These are phyloP conservation scores for Andrena camellia DNA, from an alignment of 2,888 invertebrate species.

Conservation along the genomic window DNA sequence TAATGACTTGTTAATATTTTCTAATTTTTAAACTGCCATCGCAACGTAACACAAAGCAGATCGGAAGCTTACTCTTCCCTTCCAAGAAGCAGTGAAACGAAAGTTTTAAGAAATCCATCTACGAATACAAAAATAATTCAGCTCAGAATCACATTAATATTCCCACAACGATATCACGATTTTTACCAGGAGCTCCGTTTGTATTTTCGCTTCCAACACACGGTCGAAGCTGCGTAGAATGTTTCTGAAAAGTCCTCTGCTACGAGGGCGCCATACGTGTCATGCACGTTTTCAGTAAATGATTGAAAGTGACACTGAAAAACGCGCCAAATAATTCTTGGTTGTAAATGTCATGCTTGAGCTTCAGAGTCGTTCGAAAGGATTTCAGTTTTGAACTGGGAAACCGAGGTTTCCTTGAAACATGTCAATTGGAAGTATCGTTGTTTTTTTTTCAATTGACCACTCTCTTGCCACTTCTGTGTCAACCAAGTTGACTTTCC, in stretches of 20 bases:
- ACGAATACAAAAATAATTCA: neutral
- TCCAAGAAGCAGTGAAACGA: neutral
- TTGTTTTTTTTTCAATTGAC: conserved; percentile 62
- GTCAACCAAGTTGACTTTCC: too few species aligned
- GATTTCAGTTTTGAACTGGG: neutral
- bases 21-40: too few species aligned
- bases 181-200: neutral
- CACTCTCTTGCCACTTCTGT: too few species aligned
- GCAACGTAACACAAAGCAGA: too few species aligned
- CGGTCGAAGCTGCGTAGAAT: conserved; percentile 33
- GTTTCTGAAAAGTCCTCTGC: conserved; percentile 48
- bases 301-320: conserved; percentile 15
- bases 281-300: conserved; percentile 53
- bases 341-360: neutral
- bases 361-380: neutral
- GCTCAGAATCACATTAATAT: neutral
- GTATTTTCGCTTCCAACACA: neutral
- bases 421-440: conserved; percentile 22
- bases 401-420: too few species aligned
- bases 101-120: neutral
- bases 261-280: conserved; percentile 30
- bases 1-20: too few species aligned
- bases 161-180: neutral
- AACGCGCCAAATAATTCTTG: neutral
- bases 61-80: neutral